These are phyloP conservation scores for Pterostichus madidus DNA, from an alignment of 2,888 invertebrate genomes.

Conservation along the genomic window DNA sequence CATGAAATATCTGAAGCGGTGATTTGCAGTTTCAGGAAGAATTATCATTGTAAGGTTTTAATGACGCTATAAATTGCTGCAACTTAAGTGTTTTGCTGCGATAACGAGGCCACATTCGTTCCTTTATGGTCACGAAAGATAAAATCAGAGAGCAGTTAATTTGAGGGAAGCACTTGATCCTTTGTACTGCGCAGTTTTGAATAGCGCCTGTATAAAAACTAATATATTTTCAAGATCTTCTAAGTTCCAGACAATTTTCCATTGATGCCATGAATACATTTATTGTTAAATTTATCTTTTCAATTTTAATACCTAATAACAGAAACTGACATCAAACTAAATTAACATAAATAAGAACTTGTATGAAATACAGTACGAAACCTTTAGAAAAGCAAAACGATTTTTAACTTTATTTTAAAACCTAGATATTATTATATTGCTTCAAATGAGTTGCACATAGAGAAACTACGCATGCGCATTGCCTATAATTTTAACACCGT, in stretches of 20 bases:
- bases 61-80: slow-evolving; percentile 34
- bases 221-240: not conserved
- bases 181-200: slow-evolving; percentile 36
- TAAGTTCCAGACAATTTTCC: not conserved
- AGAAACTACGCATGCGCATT: no score
- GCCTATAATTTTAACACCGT: no score
- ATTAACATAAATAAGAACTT: no score
- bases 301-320: no score
- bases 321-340: no score
- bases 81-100: slow-evolving; percentile 45
- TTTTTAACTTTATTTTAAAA: no score
- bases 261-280: no score
- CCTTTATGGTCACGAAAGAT: slow-evolving; percentile 35
- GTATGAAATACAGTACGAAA: no score
- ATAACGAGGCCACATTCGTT: slow-evolving; percentile 42
- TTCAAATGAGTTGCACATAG: no score
- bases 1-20: not conserved
- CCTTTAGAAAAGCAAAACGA: no score
- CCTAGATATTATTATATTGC: no score
- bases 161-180: slow-evolving; percentile 23
- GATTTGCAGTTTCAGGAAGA: slow-evolving; percentile 25
- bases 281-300: no score
- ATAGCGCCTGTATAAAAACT: slow-evolving; percentile 6
- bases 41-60: slow-evolving; percentile 36
- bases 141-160: slow-evolving; percentile 35